Evolutionary conservation across 1,140 invertebrate species (phyloP).

Genomic region (Liolophura sinensis): DNA sequence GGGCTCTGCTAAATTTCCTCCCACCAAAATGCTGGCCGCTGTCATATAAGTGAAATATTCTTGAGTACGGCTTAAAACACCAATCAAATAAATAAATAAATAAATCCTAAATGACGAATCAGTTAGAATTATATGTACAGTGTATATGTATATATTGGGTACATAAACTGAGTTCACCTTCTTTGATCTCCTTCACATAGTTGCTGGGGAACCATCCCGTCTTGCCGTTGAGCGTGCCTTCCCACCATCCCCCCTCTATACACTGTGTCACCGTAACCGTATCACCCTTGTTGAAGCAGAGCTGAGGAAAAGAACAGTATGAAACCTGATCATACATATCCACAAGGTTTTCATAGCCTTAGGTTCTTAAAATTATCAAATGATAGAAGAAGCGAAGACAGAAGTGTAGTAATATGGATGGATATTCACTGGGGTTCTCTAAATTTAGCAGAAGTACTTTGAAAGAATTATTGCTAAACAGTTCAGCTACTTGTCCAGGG

Average conservation of each 20-base stretch:
- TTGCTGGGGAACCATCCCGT: conserved; percentile 99
- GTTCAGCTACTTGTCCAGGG: no score
- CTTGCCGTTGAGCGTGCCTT: conserved; percentile 90
- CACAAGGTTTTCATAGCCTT: no score
- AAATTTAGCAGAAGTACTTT: background rate
- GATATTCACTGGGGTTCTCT: background rate
- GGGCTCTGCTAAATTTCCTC: no score
- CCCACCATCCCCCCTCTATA: conserved; percentile 98
- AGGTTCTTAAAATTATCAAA: background rate
- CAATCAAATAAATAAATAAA: no score
- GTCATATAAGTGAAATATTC: no score
- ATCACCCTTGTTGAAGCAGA: conserved; percentile 95
- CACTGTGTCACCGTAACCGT: conserved; percentile 91
- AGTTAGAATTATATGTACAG: no score
- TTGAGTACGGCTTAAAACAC: no score
- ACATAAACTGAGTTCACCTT: conserved; percentile 42
- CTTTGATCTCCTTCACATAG: conserved; percentile 89
- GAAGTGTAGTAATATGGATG: background rate
- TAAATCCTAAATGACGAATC: no score
- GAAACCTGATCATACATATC: no score
- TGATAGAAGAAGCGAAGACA: background rate
- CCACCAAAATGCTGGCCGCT: no score
- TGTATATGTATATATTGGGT: no score
- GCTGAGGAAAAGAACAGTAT: conserved; percentile 64
- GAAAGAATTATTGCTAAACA: no score